Evolutionary conservation across 2,113 vertebrate genomes (phyloP).

Genomic region (Phalacrocorax brasilianus): DNA sequence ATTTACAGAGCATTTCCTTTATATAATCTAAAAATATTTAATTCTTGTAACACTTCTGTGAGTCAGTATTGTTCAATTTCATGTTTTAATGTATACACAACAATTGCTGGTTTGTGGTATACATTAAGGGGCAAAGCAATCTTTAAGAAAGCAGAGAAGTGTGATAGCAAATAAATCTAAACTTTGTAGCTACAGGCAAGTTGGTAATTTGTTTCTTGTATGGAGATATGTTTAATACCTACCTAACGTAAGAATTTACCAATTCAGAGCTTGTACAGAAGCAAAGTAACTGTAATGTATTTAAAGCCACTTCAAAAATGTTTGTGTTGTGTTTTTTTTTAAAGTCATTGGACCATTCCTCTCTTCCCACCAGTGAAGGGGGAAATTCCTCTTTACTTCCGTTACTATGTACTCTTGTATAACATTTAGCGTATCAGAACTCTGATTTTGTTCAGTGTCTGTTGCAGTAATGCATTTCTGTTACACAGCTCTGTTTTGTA

Average conservation of each 20-base stretch:
- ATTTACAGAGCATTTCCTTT: background rate
- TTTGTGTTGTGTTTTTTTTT: background rate
- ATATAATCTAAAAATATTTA: background rate
- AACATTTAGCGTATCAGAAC: background rate
- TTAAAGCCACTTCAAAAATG: background rate
- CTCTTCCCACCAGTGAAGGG: background rate
- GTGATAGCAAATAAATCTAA: background rate
- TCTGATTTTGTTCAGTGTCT: background rate
- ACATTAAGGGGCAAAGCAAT: background rate
- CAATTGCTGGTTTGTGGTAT: background rate
- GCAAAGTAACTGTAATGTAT: background rate
- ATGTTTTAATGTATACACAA: background rate
- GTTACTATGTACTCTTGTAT: background rate
- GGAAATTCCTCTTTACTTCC: background rate
- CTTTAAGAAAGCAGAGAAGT: background rate
- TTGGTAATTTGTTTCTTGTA: background rate
- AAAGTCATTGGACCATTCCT: background rate
- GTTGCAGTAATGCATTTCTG: background rate
- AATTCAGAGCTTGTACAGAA: background rate
- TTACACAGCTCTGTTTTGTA: background rate
- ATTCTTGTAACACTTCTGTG: background rate
- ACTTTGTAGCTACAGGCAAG: background rate
- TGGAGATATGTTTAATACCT: background rate
- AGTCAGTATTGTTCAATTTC: background rate
- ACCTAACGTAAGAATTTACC: background rate